Conservation (phyloP, 2,797 vertebrate genomes). For the Periparus ater region DNA sequence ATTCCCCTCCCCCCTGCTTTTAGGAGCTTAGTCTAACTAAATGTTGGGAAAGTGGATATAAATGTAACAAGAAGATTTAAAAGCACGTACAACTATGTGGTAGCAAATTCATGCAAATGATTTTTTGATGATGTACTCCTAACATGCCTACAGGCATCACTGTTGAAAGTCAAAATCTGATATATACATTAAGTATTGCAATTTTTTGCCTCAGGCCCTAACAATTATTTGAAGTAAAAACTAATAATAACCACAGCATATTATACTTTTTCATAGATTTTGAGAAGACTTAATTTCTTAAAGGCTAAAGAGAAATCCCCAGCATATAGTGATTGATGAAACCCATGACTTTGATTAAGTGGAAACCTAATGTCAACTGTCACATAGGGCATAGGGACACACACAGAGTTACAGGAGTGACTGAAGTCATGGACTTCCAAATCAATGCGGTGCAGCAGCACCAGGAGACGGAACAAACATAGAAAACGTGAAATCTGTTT, state of each 20-base stretch:
- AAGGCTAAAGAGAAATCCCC: background rate
- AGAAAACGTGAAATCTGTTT: background rate
- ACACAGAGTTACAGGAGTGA: background rate
- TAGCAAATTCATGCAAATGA: background rate
- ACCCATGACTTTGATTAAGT: constrained; percentile 24
- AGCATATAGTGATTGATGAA: background rate
- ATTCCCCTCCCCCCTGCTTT: background rate
- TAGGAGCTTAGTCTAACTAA: background rate
- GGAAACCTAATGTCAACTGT: constrained; percentile 1
- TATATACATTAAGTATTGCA: background rate
- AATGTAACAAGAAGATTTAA: background rate
- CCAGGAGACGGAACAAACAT: background rate
- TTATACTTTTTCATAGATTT: background rate
- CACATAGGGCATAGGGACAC: background rate
- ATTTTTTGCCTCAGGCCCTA: background rate
- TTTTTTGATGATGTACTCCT: background rate
- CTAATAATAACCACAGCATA: background rate
- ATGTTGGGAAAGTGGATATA: background rate
- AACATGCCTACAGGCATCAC: background rate
- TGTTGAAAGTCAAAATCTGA: background rate
- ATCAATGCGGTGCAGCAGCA: background rate
- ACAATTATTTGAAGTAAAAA: background rate
- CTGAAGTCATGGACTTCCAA: background rate
- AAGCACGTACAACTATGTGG: background rate
- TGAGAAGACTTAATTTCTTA: background rate